Percentiles rank a stretch among this genome's conserved stretches.
Conservation (phyloP, 2,113 vertebrate species). For the Eulacestoma nigropectus region DNA sequence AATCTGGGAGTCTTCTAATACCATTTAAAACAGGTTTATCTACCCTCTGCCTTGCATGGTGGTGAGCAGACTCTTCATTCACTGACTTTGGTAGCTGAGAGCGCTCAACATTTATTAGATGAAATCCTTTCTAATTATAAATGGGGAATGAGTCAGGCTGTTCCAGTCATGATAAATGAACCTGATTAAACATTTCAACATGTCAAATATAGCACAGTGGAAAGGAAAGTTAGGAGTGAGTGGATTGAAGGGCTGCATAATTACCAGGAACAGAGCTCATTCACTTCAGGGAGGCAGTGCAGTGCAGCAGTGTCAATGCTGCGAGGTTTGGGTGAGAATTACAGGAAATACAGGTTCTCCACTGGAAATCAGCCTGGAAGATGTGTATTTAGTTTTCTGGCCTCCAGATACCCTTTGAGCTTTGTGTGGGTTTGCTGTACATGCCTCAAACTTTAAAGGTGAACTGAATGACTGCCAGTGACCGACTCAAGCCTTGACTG, state of each 20-base stretch:
- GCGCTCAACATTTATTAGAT: slow-evolving; percentile 11
- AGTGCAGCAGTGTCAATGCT: neutral
- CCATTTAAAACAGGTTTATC: neutral
- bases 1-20: neutral
- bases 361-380: neutral
- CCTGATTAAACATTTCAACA: slow-evolving; percentile 53
- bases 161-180: slow-evolving; percentile 55
- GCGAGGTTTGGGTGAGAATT: neutral
- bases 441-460: neutral
- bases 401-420: neutral
- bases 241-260: slow-evolving; percentile 31
- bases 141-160: slow-evolving; percentile 52
- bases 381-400: neutral
- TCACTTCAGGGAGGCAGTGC: neutral
- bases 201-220: slow-evolving; percentile 47
- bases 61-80: neutral
- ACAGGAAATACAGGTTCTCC: neutral
- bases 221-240: slow-evolving; percentile 20
- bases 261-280: neutral
- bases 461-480: neutral
- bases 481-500: neutral
- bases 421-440: neutral
- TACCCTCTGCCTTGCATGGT: neutral
- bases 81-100: slow-evolving; percentile 6
- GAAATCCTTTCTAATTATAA: slow-evolving; percentile 58